Base-by-base conservation (phyloP, 1,140 invertebrate species). In the Plectrocnemia conspersa region DNA sequence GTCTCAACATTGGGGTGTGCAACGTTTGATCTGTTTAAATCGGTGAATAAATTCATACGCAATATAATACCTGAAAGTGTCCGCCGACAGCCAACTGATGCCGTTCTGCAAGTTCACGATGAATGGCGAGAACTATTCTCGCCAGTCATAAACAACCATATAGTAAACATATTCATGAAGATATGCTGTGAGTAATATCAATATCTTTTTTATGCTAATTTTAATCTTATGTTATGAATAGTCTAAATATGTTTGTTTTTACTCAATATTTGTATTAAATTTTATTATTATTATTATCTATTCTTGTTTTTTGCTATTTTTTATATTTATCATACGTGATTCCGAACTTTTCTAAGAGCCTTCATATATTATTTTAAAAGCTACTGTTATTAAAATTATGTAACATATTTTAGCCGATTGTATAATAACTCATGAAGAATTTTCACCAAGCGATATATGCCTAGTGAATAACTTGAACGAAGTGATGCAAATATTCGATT, bases 61-160 rank as follows among this genome's bases (percentile, higher is more conserved):
- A 52, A 48, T 42, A 61, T 63, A 21, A 24, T 48, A 22, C 25
- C 54, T 13, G 46, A 53, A 40, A 47, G 56, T 33, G 23, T 50
- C 2, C 35, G 44, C 10, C 24, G 25, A 36, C 49, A 58, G 33
- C 60, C 60, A 15, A 24, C 56, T 11, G 24, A 50, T 4, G 24
- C 24, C 23, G 24, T 62, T 2, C 23, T 67, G 19, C 63, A 64
- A n/a, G 62, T 71, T 19, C 48, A 68, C 2, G 64, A 68, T 54
- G 63, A 69, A 61, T 72, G 72, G 64, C 65, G 64, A 11, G 62
- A 66, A 25, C 58, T 74, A 10, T 68, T 69, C 29, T 40, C 64
- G 9, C 47, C 61, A 22, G 64, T 72, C n/a, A 61, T 68, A 29
- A 27, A 63, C 24, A 58, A 63, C 21, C 63, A 64, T 45, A 59